Conservation (phyloP, 2,888 invertebrate genomes). For the Campaea margaritaria region DNA sequence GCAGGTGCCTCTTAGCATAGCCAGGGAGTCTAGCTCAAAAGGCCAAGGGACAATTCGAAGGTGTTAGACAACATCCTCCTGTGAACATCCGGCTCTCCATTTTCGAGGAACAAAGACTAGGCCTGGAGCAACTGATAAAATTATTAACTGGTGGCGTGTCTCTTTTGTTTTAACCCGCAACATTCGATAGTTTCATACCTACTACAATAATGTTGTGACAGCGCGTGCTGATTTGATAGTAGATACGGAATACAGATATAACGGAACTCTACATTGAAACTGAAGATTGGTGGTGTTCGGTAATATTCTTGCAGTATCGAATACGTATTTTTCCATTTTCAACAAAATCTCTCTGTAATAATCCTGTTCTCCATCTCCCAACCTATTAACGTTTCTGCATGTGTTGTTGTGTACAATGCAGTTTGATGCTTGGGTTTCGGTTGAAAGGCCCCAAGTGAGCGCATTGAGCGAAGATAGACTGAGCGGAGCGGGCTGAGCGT, state of each 20-base stretch:
- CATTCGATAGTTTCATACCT: too few species aligned
- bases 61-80: constrained; percentile 22
- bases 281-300: too few species aligned
- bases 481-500: constrained; percentile 16
- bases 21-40: constrained; percentile 26
- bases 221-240: too few species aligned
- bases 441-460: constrained; percentile 26
- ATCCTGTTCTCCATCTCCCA: constrained; percentile 1
- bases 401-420: constrained; percentile 26
- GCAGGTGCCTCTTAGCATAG: constrained; percentile 25
- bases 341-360: constrained; percentile 3
- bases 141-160: background rate
- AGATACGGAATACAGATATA: too few species aligned
- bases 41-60: constrained; percentile 26
- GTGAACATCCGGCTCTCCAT: constrained; percentile 22
- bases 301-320: too few species aligned
- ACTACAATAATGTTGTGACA: too few species aligned
- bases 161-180: too few species aligned
- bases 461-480: constrained; percentile 16
- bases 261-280: too few species aligned
- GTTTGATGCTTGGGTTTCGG: constrained; percentile 29
- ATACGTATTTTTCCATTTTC: too few species aligned
- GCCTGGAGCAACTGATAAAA: constrained; percentile 5
- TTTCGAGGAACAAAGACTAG: constrained; percentile 31
- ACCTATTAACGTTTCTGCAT: constrained; percentile 9